Percentiles rank a stretch among this genome's conserved stretches.
These are phyloP conservation scores for Diaperis boleti DNA, from an alignment of 2,888 invertebrate species.

Conservation along the genomic window DNA sequence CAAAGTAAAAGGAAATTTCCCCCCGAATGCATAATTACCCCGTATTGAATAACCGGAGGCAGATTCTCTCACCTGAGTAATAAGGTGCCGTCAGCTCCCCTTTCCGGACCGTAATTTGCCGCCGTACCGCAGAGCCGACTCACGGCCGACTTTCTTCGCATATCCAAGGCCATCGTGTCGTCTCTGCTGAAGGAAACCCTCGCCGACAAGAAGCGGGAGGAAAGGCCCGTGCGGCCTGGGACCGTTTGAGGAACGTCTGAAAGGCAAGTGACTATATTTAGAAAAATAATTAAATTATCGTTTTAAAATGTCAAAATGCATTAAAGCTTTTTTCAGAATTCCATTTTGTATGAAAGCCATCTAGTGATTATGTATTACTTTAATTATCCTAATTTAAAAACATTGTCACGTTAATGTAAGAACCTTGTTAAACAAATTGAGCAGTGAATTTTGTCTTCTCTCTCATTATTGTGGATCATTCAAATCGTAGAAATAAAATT, in stretches of 20 bases:
- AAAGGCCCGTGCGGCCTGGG: slow-evolving; percentile 40
- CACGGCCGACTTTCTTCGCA: slow-evolving; percentile 63
- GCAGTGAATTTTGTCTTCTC: no score
- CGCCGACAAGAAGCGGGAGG: slow-evolving; percentile 58
- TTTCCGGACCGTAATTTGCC: slow-evolving; percentile 67
- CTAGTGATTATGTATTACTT: no score
- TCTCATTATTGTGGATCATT: no score
- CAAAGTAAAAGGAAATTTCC: slow-evolving; percentile 17
- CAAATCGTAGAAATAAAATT: no score
- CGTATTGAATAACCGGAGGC: slow-evolving; percentile 16
- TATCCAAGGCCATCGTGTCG: slow-evolving; percentile 58
- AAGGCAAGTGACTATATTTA: slow-evolving; percentile 5
- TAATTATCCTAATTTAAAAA: no score
- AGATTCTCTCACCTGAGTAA: slow-evolving; percentile 70
- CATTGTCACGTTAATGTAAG: no score
- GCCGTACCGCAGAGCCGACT: slow-evolving; percentile 61
- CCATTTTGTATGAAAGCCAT: no score
- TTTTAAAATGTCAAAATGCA: no score
- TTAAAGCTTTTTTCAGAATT: no score
- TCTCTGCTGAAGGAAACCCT: slow-evolving; percentile 62
- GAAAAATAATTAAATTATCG: no score
- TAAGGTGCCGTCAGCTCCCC: slow-evolving; percentile 72
- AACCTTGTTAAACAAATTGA: no score
- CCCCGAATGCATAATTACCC: slow-evolving; percentile 17
- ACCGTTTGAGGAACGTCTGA: slow-evolving; percentile 28